Base-by-base conservation (phyloP, 30 jellyfish, hydroid and myxozoan genomes). In the Mastigias papua region DNA sequence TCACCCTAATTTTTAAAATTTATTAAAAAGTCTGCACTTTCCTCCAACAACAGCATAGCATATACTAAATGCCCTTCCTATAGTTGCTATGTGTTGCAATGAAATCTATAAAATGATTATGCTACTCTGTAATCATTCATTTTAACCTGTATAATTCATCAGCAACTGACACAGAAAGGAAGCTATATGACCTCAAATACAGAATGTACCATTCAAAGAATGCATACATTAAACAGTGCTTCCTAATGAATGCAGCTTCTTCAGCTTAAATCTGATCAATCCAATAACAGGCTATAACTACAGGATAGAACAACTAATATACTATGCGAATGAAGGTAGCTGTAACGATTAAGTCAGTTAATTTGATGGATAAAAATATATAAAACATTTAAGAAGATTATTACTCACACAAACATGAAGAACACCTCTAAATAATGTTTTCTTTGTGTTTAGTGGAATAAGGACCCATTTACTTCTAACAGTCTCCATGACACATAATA, bases 371-470 rank as follows among this genome's bases (percentile, higher is more conserved):
- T n/a, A n/a, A n/a, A n/a, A n/a, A n/a, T n/a, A n/a, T n/a, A n/a
- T n/a, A n/a, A n/a, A n/a, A n/a, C n/a, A n/a, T n/a, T n/a, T n/a
- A n/a, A n/a, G n/a, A n/a, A n/a, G n/a, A 54, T 7, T 6, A 54
- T 21, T 54, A 25, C 34, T 50, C 33, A 77, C 88, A 66, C 58
- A 29, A 22, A 57, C 75, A 28, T 19, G 48, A 0, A 77, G 75
- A 54, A 77, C 63, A 48, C 88, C 88, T 37, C 58, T 77, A 26
- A 54, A 62, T 20, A 7, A 1, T 23, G 75, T 77, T 11, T 46
- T 77, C 31, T 58, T 28, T 17, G 61, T 32, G 32, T 77, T 77
- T 23, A 48, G 77, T 30, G 88, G 88, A 6, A 77, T 54, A 8
- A 60, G 69, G 4, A 54, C 58, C 88, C 88, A 77, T 25, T 37